Evolutionary conservation across 2,113 vertebrate species (phyloP), one percentile per base, ranked within the genome.

Genomic region (Gorsachius goisagi): DNA sequence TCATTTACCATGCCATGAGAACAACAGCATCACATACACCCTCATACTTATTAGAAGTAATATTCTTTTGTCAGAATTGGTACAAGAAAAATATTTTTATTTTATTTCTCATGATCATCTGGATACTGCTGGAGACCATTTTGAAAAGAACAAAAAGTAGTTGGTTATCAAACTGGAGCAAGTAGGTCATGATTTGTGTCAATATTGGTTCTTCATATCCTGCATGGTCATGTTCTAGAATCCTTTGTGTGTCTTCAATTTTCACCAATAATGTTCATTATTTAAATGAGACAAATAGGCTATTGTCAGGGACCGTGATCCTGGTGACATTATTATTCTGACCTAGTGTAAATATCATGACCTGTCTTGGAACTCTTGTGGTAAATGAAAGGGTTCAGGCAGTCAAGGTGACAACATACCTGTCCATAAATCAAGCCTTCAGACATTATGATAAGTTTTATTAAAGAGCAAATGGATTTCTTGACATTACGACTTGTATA

Each of bases 221-320:
- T 60, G 7, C 7, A 39, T 1, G 1, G 32, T 15, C 20, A 2
- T 8, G 4, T 85, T 92, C 75, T 92, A 37, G 52, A 75, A 41
- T 92, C 83, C 26, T 58, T 85, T 86, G 45, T 55, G 30, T 62
- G 28, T 91, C 96, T 95, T 95, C 97, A 98, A 96, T 98, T 97
- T 98, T 97, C 97, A 98, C 97, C 97, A 97, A 85, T 96, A 93
- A 75, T 52, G 77, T 96, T 98, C 97, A 97, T 98, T 98, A 99
- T 99, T 99, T 98, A 99, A 98, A 99, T 98, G 96, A 99, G 98
- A 98, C 97, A 98, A 98, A 98, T 97, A 97, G 85, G 50, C 89
- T 97, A 96, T 98, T 98, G 98, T 98, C 98, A 98, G 80, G 90
- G 96, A 96, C 87, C 1, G 3, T 94, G 97, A 96, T 91, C 84